phyloP scores from a whole-genome alignment of 64 coral and sea anemone species.

The Porites lutea region DNA sequence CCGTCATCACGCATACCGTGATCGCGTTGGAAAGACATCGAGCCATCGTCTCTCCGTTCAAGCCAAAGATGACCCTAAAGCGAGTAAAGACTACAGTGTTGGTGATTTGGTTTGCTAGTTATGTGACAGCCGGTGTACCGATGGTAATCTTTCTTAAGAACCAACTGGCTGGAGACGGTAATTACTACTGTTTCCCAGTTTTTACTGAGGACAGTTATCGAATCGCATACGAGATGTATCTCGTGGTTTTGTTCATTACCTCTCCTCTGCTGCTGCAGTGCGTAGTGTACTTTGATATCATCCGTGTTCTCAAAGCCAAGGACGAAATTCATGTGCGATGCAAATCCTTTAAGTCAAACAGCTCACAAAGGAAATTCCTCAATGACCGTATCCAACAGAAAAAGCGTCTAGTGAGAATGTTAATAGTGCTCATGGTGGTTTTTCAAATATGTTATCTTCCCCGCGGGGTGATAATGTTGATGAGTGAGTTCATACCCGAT shows the following conservation, averaged over 20 bases:
- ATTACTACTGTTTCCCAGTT: constrained; percentile 22
- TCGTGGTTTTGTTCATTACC: constrained; percentile 58
- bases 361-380: constrained; percentile 2
- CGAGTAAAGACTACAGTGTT: constrained; percentile 61
- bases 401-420: constrained; percentile 74
- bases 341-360: not conserved
- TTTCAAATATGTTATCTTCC: constrained; percentile 86
- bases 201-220: constrained; percentile 18
- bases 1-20: constrained; percentile 80
- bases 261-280: constrained; percentile 65
- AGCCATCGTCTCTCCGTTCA: constrained; percentile 87
- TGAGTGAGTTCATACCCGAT: constrained; percentile 44
- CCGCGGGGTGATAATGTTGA: constrained; percentile 69
- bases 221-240: constrained; percentile 64
- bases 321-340: constrained; percentile 32
- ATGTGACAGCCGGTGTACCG: constrained; percentile 60
- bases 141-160: constrained; percentile 49
- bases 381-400: constrained; percentile 15
- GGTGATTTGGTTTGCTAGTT: constrained; percentile 63
- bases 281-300: constrained; percentile 74
- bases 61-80: constrained; percentile 57
- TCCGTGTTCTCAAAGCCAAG: constrained; percentile 57
- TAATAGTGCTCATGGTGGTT: constrained; percentile 70
- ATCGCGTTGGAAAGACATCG: constrained; percentile 87
- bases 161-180: not conserved